phyloP scores from a whole-genome alignment of 2,888 invertebrate species.

The Biston stratarius region DNA sequence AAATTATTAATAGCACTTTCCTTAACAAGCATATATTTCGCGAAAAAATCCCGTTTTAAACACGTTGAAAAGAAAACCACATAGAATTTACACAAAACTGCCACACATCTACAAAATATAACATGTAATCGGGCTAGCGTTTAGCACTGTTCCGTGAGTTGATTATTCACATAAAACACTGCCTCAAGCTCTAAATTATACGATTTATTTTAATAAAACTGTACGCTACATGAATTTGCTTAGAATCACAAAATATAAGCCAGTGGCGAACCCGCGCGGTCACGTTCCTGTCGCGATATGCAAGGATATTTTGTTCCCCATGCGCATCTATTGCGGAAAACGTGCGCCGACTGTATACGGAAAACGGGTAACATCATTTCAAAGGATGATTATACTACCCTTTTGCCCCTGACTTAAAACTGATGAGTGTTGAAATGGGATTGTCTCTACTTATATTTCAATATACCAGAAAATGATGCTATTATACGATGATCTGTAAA shows the following conservation, averaged over 20 bases:
- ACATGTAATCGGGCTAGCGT: not conserved
- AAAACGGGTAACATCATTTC: conserved; percentile 29
- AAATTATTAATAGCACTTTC: too few relatives aligned
- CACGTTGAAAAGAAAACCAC: not conserved
- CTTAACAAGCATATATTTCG: too few relatives aligned
- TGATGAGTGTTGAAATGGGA: conserved; percentile 19
- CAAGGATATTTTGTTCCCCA: conserved; percentile 36
- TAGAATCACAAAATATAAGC: conserved; percentile 34
- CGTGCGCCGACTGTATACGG: conserved; percentile 31
- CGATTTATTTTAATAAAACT: conserved; percentile 37
- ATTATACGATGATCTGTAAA: too few relatives aligned
- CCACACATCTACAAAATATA: not conserved
- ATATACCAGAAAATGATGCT: not conserved
- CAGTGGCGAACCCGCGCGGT: conserved; percentile 7
- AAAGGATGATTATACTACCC: conserved; percentile 23
- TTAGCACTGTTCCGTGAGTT: not conserved
- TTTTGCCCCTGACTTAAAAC: conserved; percentile 20
- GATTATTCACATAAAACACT: conserved; percentile 3
- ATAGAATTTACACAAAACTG: not conserved
- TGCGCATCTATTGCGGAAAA: conserved; percentile 26
- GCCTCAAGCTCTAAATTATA: conserved; percentile 17
- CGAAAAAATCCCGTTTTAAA: too few relatives aligned
- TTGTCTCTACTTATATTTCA: conserved; percentile 6
- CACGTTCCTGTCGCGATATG: conserved; percentile 33
- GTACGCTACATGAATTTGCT: conserved; percentile 37